Evolutionary conservation across 1,140 invertebrate species (phyloP), one percentile per base, ranked within the genome.

Genomic region (Drosophila lacertosa): DNA sequence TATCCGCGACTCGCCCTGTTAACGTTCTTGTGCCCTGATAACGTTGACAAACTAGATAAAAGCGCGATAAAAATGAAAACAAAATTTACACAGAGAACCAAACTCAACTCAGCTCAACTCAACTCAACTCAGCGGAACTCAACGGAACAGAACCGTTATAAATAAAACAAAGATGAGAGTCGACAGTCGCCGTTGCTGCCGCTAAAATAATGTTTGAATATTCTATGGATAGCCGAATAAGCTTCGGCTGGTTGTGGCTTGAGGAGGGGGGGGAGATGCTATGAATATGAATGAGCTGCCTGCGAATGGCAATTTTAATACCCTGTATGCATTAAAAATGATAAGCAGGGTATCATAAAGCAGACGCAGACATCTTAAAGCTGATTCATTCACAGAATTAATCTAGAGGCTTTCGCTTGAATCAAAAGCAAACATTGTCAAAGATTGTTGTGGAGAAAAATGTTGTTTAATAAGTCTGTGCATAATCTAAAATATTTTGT

Each of bases 31-130:
- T 55, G 55, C 24, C 24, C 54, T 74, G 81, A 86, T 86, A 86
- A 86, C 64, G 77, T 88, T 86, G 83, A 88, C 78, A 88, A 88
- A 88, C 78, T 82, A 89, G 82, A 88, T 88, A 88, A 89, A 82
- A 88, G 78, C 67, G 74, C 78, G 82, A 88, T 89, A 88, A 88
- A 86, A 88, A 76, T 68, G 59, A 77, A 88, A 76, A 68, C 63
- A 77, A 74, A 72, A 40, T 82, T 70, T 76, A 70, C 59, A 64
- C 70, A 72, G 39, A 62, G 62, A 66, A 40, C 51, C 33, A 45
- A 42, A 44, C 42, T 4, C 7, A 44, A 44, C 42, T 4, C 2
- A 53, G 45, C 24, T 1, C 13, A 42, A 65, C 64, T 20, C 15
- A 33, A 29, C 45, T 13, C 24, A 48, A 32, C 45, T 29, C 26